Evolutionary conservation across 2,113 vertebrate genomes (phyloP), one percentile per base, ranked within the genome.

Genomic region (Malaclemys terrapin): DNA sequence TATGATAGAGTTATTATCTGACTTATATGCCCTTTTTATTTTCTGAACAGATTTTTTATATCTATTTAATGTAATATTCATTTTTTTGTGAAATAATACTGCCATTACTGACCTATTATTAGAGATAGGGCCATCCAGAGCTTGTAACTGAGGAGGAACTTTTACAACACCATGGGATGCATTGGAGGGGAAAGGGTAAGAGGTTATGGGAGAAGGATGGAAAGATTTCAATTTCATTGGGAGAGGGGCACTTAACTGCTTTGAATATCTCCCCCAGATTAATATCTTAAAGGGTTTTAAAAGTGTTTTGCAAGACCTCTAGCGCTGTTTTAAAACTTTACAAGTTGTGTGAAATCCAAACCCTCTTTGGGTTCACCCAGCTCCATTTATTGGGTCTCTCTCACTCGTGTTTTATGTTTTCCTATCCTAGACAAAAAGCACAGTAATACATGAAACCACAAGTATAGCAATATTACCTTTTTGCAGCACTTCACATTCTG

Each of bases 401-500:
- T 94, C 78, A 85, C 12, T 65, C 65, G 6, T 75, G 50, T 13
- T 95, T 93, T 90, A 80, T 20, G 78, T 80, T 96, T 95, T 50
- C 50, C 85, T 90, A 56, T 62, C 59, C 14, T 27, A 65, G 42
- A 65, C 5, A 81, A 88, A 94, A 69, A 12, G 6, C 87, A 38
- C 35, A 85, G 20, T 54, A 59, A 82, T 84, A 7, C 17, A 53
- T 3, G 6, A 80, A 88, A 87, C 17, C 27, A 82, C 35, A 94
- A 16, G 89, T 93, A 76, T 45, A 57, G 42, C 38, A 42, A 78
- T 78, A 16, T 45, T 86, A 88, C 80, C 94, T 49, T 57, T 56
- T 56, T 88, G 54, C 25, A 80, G 3, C 42, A 85, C 14, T 79
- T 85, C 91, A 89, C 50, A 69, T 12, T 79, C 35, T 35, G 54